Percentiles rank a stretch among this genome's conserved stretches.
These are phyloP conservation scores for Trissoscelio sp. DNA, from an alignment of 2,888 invertebrate genomes.

Conservation along the genomic window DNA sequence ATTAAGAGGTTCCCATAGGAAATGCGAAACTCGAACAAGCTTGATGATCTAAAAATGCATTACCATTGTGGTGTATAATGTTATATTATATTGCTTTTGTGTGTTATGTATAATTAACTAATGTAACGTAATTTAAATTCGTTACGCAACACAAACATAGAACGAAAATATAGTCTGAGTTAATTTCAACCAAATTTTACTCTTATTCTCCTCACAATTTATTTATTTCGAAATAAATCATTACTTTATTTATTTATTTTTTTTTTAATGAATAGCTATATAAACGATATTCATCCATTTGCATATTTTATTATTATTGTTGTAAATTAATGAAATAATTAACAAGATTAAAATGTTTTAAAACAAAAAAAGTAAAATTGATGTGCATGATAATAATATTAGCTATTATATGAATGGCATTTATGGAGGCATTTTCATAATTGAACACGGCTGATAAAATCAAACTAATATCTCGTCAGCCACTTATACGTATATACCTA, in stretches of 20 bases:
- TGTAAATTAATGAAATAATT: no score
- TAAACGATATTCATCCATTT: no score
- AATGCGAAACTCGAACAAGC: constrained; percentile 22
- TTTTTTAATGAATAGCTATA: no score
- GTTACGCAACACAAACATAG: constrained; percentile 5
- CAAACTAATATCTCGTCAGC: constrained; percentile 42
- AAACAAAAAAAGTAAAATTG: not conserved
- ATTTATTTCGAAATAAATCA: no score
- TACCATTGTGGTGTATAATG: constrained; percentile 33
- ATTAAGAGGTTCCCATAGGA: constrained; percentile 46
- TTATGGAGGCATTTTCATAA: constrained; percentile 35
- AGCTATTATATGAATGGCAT: constrained; percentile 35
- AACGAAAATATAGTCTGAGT: not conserved
- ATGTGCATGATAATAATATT: no score
- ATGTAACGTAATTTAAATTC: constrained; percentile 29
- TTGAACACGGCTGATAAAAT: constrained; percentile 49
- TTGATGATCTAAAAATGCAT: constrained; percentile 38
- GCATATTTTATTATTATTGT: no score
- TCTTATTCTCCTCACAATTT: no score
- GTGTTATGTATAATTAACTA: constrained; percentile 20
- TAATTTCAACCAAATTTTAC: constrained; percentile 11
- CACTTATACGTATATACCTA: constrained; percentile 10
- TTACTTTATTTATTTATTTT: no score
- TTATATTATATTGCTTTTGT: constrained; percentile 39
- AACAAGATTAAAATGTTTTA: not conserved